phyloP scores from a whole-genome alignment of 2,888 invertebrate species.

The Hemithea aestivaria region DNA sequence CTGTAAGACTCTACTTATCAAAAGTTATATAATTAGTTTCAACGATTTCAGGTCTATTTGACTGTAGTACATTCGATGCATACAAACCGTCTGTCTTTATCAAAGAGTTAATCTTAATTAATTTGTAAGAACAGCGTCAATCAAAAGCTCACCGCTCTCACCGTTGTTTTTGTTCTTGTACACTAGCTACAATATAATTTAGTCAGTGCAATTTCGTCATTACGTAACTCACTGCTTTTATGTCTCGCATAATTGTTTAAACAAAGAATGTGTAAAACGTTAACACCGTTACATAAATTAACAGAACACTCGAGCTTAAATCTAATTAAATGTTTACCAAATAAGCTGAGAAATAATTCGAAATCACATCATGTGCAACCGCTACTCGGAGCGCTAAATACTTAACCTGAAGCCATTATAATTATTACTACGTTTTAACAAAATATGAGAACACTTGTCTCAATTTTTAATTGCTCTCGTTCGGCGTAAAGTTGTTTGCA shows the following conservation, averaged over 20 bases:
- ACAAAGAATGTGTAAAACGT: slow-evolving; percentile 17
- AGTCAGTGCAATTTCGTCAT: slow-evolving; percentile 15
- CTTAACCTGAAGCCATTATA: no score
- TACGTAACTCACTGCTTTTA: slow-evolving; percentile 13
- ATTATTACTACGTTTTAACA: no score
- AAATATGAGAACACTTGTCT: slow-evolving; percentile 2
- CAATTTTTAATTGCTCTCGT: no score
- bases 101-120: slow-evolving; percentile 27
- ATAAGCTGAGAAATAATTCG: slow-evolving; percentile 25
- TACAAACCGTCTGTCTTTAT: slow-evolving; percentile 18
- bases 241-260: slow-evolving; percentile 12
- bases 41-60: no score
- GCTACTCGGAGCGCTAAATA: slow-evolving; percentile 21
- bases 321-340: slow-evolving; percentile 32
- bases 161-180: slow-evolving; percentile 3
- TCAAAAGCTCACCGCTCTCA: slow-evolving; percentile 22
- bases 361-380: slow-evolving; percentile 26
- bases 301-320: slow-evolving; percentile 12
- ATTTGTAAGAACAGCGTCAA: slow-evolving; percentile 24
- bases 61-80: no score
- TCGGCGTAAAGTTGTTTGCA: no score
- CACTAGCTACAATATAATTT: slow-evolving; percentile 9
- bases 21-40: no score
- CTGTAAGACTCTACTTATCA: no score
- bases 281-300: slow-evolving; percentile 29